These are phyloP conservation scores for Diprion similis DNA, from an alignment of 1,140 invertebrate genomes.

Conservation along the genomic window DNA sequence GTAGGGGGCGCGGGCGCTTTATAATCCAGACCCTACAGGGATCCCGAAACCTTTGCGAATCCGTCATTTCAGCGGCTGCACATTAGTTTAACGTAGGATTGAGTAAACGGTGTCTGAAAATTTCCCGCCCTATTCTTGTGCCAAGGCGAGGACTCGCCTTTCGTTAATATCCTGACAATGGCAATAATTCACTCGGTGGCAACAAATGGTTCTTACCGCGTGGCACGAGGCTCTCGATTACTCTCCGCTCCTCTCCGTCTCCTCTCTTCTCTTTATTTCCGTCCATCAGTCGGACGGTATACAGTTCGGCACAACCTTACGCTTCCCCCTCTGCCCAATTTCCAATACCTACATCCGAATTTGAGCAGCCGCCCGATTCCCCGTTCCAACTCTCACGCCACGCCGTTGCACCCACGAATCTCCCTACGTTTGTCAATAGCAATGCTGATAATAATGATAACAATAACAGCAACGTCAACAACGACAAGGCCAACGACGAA, in stretches of 20 bases:
- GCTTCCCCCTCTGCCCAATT: not conserved
- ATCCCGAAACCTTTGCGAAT: not conserved
- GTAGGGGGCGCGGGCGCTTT: too few relatives aligned
- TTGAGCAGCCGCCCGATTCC: not conserved
- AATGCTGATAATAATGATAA: too few relatives aligned
- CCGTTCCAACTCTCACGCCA: too few relatives aligned
- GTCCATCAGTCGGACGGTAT: too few relatives aligned
- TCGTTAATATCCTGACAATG: not conserved
- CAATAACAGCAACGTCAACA: too few relatives aligned
- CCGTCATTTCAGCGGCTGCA: not conserved
- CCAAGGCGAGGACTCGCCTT: not conserved
- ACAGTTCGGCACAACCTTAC: not conserved
- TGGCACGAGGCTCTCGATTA: too few relatives aligned
- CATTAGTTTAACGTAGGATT: too few relatives aligned
- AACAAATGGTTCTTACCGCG: not conserved
- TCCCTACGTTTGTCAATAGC: too few relatives aligned
- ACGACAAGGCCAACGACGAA: too few relatives aligned
- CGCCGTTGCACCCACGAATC: too few relatives aligned
- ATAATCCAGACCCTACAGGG: too few relatives aligned
- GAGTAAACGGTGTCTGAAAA: not conserved
- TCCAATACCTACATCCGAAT: not conserved
- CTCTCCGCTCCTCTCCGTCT: not conserved
- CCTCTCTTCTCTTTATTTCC: not conserved
- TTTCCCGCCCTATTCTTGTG: not conserved
- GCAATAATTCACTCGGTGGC: constrained; percentile 5